Evolutionary conservation across 2,797 vertebrate genomes (phyloP), one percentile per base, ranked within the genome.

Genomic region (Euphonia xanthogaster): DNA sequence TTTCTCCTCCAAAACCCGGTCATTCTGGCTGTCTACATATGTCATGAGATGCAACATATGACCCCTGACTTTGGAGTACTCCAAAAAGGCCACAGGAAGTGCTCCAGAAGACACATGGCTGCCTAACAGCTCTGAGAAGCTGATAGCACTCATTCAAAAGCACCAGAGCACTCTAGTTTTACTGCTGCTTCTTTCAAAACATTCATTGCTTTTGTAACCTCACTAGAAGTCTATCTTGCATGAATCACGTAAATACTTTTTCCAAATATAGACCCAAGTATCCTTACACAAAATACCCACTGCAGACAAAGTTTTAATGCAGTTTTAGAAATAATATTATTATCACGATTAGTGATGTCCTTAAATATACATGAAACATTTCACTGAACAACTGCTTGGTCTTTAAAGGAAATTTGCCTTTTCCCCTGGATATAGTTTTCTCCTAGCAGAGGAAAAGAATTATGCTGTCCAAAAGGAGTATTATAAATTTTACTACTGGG

Each of bases 401-500:
- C 62, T 92, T 87, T 75, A 90, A 76, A 85, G 51, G 57, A 92
- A 94, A 72, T 79, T 73, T 60, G 24, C 18, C 44, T 96, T 88
- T 62, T 63, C 66, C 70, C 33, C 19, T 79, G 67, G 62, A 91
- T 66, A 72, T 28, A 76, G 50, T 79, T 92, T 94, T 88, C 37
- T 93, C 22, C 66, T 65, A 82, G 51, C 53, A 96, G 44, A 88
- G 15, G 54, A 31, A 72, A 96, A 94, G 92, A 94, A 88, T 88
- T 96, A 94, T 45, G 21, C 15, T 2, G 7, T 89, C 54, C 63
- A 94, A 94, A 94, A 66, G 42, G 40, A 74, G 50, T 53, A 25
- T 84, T 91, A 86, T 94, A 96, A 96, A 96, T 95, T 96, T 92
- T 94, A 75, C 57, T 82, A 74, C 73, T 45, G 50, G 42, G 72